Conservation (phyloP, 1,140 invertebrate genomes). For the Aphaenogaster floridana region DNA sequence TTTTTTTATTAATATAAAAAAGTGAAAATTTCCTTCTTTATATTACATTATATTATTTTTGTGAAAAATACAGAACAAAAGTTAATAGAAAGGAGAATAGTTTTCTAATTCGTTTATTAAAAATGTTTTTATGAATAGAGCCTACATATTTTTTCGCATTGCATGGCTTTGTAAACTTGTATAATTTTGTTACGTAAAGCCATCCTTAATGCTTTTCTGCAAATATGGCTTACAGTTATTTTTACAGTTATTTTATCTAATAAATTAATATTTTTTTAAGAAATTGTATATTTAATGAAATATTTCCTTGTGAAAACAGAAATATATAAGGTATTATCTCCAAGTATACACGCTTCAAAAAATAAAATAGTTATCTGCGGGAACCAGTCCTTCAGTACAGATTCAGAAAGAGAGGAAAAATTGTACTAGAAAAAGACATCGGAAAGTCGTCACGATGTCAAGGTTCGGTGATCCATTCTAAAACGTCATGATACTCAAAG, state of each 20-base stretch:
- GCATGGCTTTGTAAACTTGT: background rate
- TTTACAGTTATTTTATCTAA: background rate
- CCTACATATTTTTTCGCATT: background rate
- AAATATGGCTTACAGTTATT: background rate
- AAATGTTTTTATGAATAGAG: background rate
- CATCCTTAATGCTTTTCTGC: background rate
- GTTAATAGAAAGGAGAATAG: background rate
- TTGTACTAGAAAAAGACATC: background rate
- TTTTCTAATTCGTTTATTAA: background rate
- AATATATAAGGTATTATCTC: background rate
- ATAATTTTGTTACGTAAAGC: background rate
- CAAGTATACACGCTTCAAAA: background rate
- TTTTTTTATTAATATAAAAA: background rate
- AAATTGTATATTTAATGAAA: background rate
- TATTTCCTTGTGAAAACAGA: background rate
- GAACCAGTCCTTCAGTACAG: background rate
- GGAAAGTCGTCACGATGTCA: background rate
- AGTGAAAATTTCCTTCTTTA: background rate
- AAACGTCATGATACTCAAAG: background rate
- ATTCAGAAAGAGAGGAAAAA: background rate
- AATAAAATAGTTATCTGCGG: background rate
- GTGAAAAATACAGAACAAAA: background rate
- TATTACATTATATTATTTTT: background rate
- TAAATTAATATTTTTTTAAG: background rate
- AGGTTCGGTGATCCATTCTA: slow-evolving; percentile 19